Conservation (phyloP, 2,797 vertebrate genomes). For the Cercopithecus diana region DNA sequence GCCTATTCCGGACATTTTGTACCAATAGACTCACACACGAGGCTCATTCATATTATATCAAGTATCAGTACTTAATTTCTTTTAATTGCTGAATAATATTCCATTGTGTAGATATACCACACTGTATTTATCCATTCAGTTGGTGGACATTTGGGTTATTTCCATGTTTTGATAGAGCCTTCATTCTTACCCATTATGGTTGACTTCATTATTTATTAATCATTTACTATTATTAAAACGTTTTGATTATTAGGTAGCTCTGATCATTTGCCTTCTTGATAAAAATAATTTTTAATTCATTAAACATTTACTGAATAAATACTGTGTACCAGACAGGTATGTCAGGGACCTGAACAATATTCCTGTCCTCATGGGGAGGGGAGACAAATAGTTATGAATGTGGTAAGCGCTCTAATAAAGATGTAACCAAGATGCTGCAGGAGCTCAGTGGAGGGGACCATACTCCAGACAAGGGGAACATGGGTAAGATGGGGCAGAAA, state of each 20-base stretch:
- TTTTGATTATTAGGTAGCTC: background rate
- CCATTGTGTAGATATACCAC: background rate
- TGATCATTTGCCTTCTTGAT: background rate
- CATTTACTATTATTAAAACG: background rate
- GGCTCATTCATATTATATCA: background rate
- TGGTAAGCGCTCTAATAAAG: background rate
- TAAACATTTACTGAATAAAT: conserved; percentile 2
- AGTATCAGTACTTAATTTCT: background rate
- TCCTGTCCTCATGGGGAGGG: background rate
- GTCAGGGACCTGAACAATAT: background rate
- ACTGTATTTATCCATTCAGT: background rate
- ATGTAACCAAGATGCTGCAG: background rate
- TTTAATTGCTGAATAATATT: background rate
- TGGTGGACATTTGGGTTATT: background rate
- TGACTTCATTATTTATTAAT: background rate
- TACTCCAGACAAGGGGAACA: background rate
- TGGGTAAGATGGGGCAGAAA: background rate
- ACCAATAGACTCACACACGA: background rate
- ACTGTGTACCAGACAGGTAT: background rate
- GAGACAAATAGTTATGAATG: background rate
- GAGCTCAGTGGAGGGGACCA: background rate
- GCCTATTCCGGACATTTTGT: background rate
- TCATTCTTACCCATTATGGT: background rate
- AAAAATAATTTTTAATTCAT: background rate
- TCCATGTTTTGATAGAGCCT: background rate